Percentiles rank a stretch among this genome's conserved stretches.
phyloP scores from a whole-genome alignment of 2,797 vertebrate genomes.

The Sebastes steindachneri region DNA sequence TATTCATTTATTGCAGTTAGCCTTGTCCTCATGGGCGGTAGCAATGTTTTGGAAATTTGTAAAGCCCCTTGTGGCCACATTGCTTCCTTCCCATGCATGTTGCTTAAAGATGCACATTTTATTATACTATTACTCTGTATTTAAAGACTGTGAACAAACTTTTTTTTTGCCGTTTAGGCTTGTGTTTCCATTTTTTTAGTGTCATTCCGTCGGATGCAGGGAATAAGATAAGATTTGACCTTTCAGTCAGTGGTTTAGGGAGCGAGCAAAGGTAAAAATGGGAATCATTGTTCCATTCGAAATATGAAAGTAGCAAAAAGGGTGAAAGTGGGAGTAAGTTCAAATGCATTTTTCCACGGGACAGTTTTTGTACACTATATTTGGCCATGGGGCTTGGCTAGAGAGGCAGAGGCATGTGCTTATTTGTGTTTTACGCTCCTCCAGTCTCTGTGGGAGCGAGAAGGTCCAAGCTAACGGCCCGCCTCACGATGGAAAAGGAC shows the following conservation, averaged over 20 bases:
- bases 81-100: not conserved
- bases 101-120: not conserved
- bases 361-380: slow-evolving; percentile 58
- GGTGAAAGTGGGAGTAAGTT: slow-evolving; percentile 5
- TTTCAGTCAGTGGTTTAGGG: not conserved
- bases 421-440: slow-evolving; percentile 62
- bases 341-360: slow-evolving; percentile 29
- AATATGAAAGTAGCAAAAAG: slow-evolving; percentile 12
- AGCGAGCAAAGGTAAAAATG: not conserved
- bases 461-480: slow-evolving; percentile 25
- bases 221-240: not conserved
- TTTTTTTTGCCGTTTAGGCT: not conserved
- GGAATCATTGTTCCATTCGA: slow-evolving; percentile 10
- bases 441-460: slow-evolving; percentile 45
- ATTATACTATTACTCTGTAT: not conserved
- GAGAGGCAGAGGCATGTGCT: slow-evolving; percentile 55
- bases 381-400: slow-evolving; percentile 52
- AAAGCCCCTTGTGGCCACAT: not conserved
- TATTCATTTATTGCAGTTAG: not conserved
- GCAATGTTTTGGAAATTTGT: not conserved
- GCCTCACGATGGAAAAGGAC: slow-evolving; percentile 52
- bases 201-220: not conserved
- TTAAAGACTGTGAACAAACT: not conserved
- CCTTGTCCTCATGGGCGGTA: not conserved
- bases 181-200: not conserved